These are phyloP conservation scores for Drosophila atripex DNA, from an alignment of 2,888 invertebrate species.

Conservation along the genomic window DNA sequence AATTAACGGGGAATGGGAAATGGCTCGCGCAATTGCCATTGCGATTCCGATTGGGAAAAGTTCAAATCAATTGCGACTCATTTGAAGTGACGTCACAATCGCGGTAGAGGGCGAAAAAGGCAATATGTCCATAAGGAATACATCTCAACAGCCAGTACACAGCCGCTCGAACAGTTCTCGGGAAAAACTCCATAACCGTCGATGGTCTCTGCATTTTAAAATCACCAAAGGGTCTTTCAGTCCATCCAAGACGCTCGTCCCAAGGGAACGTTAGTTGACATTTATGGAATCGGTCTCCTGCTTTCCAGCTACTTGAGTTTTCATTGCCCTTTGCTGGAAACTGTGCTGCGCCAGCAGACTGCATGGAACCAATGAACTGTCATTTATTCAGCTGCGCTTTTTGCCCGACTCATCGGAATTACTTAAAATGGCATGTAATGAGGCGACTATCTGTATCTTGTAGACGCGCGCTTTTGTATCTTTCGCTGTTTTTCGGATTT, in stretches of 20 bases:
- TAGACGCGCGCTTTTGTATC: constrained; percentile 8
- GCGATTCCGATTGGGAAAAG: constrained; percentile 19
- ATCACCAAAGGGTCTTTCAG: constrained; percentile 38
- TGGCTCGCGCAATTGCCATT: constrained; percentile 23
- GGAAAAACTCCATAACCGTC: constrained; percentile 44
- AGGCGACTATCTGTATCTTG: constrained; percentile 24
- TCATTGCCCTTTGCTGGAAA: constrained; percentile 15
- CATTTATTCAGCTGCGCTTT: constrained; percentile 37
- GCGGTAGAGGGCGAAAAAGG: constrained; percentile 18
- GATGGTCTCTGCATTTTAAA: constrained; percentile 48
- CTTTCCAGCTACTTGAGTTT: constrained; percentile 15
- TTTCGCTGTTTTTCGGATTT: constrained; percentile 14
- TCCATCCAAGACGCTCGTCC: constrained; percentile 20
- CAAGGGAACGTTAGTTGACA: constrained; percentile 49
- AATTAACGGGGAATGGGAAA: constrained; percentile 23
- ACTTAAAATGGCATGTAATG: constrained; percentile 44
- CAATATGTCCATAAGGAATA: constrained; percentile 21
- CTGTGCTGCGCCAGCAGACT: constrained; percentile 34
- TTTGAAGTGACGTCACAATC: constrained; percentile 36
- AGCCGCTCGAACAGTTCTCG: constrained; percentile 36
- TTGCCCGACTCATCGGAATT: constrained; percentile 22
- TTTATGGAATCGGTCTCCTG: constrained; percentile 34
- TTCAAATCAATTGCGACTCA: constrained; percentile 33
- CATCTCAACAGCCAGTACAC: constrained; percentile 8
- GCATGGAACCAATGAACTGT: constrained; percentile 38